phyloP scores from a whole-genome alignment of 2,797 vertebrate species.

The Tenualosa ilisha region DNA sequence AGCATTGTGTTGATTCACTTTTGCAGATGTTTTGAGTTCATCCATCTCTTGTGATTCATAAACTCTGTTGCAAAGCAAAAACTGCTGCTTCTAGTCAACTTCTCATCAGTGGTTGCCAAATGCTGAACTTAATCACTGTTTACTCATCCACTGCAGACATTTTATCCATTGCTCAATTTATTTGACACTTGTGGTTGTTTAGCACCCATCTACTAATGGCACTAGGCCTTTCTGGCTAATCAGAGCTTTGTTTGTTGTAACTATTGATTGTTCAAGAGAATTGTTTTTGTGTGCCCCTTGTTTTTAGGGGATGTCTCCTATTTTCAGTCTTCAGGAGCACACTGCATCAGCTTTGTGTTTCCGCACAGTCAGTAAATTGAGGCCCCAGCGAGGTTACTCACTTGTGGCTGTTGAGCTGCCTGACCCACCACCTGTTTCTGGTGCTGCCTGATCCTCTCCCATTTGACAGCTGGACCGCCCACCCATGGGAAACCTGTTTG shows the following conservation, averaged over 20 bases:
- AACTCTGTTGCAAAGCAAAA: neutral
- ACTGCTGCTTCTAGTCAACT: neutral
- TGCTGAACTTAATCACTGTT: neutral
- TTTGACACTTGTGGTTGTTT: neutral
- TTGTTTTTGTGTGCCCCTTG: neutral
- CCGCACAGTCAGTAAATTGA: slow-evolving; percentile 17
- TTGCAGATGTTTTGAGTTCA: neutral
- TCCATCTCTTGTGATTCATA: neutral
- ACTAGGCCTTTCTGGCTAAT: neutral
- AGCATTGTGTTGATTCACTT: neutral
- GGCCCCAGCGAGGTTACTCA: neutral
- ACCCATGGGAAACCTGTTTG: slow-evolving; percentile 51
- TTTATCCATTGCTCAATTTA: neutral
- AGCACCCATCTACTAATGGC: neutral
- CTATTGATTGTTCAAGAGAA: neutral
- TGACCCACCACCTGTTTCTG: slow-evolving; percentile 17
- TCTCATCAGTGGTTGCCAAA: neutral
- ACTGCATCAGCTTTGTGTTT: neutral
- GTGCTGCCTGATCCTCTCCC: neutral
- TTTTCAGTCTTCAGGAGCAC: slow-evolving; percentile 4
- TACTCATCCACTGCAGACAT: neutral
- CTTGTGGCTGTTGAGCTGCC: neutral
- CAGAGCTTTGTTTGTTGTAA: neutral
- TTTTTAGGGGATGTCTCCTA: neutral
- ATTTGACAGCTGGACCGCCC: slow-evolving; percentile 28